A percentile compares a stretch with the other conserved stretches of the same genome.
Conservation (phyloP, 2,113 vertebrate species). For the Rhynchopsitta pachyrhyncha region DNA sequence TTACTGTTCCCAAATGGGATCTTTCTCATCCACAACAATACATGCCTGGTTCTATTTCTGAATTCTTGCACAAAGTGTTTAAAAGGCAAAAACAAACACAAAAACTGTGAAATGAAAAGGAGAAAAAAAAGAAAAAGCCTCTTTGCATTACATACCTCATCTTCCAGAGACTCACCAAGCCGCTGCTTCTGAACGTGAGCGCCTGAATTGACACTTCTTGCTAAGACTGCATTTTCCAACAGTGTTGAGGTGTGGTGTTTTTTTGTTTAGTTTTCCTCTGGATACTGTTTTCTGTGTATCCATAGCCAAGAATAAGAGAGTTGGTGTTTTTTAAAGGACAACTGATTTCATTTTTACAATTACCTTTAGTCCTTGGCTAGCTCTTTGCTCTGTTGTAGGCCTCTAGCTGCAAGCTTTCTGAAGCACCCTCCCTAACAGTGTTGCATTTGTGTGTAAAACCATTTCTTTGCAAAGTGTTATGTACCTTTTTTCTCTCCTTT, state of each 20-base stretch:
- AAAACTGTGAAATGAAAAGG: constrained; percentile 76
- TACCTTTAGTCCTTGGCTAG: constrained; percentile 56
- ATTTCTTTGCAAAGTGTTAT: constrained; percentile 52
- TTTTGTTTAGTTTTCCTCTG: constrained; percentile 31
- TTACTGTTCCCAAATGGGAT: constrained; percentile 30
- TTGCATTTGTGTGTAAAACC: constrained; percentile 64
- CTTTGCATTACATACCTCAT: constrained; percentile 82
- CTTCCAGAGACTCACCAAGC: constrained; percentile 72
- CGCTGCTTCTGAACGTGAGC: constrained; percentile 45
- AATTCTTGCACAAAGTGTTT: constrained; percentile 70
- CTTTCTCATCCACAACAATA: constrained; percentile 45
- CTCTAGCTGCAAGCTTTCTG: constrained; percentile 80
- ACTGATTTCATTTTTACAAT: neutral
- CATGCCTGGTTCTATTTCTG: constrained; percentile 61
- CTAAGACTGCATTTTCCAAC: constrained; percentile 41
- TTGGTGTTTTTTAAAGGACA: neutral
- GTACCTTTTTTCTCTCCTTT: constrained; percentile 45
- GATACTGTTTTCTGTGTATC: neutral
- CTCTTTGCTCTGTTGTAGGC: constrained; percentile 74
- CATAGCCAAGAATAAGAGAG: constrained; percentile 31
- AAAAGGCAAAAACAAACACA: constrained; percentile 37
- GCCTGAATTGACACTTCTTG: constrained; percentile 13
- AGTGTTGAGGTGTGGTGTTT: constrained; percentile 23
- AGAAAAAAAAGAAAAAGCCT: constrained; percentile 56
- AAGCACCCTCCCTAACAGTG: constrained; percentile 76